Evolutionary conservation across 1,140 invertebrate genomes (phyloP), one percentile per base, ranked within the genome.

Genomic region (Cepaea nemoralis): DNA sequence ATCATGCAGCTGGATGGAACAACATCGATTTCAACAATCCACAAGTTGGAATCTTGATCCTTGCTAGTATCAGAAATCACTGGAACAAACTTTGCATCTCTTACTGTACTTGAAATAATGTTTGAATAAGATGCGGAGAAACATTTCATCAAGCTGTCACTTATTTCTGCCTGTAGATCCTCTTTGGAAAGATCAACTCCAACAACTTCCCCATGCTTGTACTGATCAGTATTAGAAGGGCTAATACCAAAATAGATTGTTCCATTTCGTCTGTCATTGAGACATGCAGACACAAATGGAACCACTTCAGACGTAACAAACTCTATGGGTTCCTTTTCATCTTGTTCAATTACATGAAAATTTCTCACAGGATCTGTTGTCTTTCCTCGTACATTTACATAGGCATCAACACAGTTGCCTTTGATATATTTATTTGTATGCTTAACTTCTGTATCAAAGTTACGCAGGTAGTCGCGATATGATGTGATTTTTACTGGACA

Each of bases 211-310:
- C 84, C 84, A 1, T 31, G 10, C 3, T 35, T 69, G 1, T 45
- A n/a, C 0, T 63, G 22, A 3, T 24, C 59, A 22, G 35, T 19
- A 16, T 67, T 71, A 2, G 67, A 71, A 22, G 76, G 48, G 27
- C n/a, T 37, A 39, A 85, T 83, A 8, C 84, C 84, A 74, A 85
- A 85, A 69, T 83, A 80, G 27, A 85, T 82, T 48, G 84, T 85
- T 6, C 84, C 84, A 79, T 85, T 83, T 19, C 79, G 66, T 19
- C 82, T 79, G 2, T 83, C 82, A 55, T 85, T 85, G 31, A 85
- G 77, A 76, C 84, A 85, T 5, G 84, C 82, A 45, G 84, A 80
- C 40, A 80, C 82, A 80, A 85, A 85, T 37, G 63, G 69, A 14
- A 83, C 66, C 27, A 76, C 74, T 45, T 75, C 80, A 31, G 16